Conservation (phyloP, 2,888 invertebrate genomes). For the Phaedon cochleariae region DNA sequence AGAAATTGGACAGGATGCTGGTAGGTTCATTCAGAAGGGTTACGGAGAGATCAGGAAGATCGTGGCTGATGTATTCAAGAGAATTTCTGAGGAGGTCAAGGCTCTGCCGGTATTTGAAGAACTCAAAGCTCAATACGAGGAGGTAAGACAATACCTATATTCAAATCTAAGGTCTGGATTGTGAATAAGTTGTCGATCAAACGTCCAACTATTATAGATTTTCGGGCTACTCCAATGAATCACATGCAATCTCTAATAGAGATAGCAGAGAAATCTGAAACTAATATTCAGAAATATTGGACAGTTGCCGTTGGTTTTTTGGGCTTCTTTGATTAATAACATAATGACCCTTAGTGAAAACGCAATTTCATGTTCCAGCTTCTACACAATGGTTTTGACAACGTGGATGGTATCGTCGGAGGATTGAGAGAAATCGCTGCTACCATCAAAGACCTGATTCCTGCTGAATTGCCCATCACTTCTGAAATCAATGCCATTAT, state of each 20-base stretch:
- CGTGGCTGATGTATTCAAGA: conserved; percentile 60
- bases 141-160: conserved; percentile 51
- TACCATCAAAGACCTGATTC: conserved; percentile 68
- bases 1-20: conserved; percentile 64
- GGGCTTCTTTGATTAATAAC: neutral
- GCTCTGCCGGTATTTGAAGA: conserved; percentile 66
- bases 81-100: conserved; percentile 64
- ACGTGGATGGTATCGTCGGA: conserved; percentile 67
- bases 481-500: conserved; percentile 70
- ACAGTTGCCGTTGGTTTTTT: too few relatives aligned
- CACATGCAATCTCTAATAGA: too few relatives aligned
- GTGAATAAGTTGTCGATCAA: too few relatives aligned
- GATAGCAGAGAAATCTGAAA: too few relatives aligned
- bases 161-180: too few relatives aligned
- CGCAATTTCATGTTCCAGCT: conserved; percentile 36
- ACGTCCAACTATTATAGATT: too few relatives aligned
- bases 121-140: conserved; percentile 62
- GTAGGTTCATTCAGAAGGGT: conserved; percentile 58
- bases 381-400: conserved; percentile 52
- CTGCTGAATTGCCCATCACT: conserved; percentile 61
- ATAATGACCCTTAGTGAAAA: conserved; percentile 4
- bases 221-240: too few relatives aligned
- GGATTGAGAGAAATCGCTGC: conserved; percentile 67
- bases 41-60: conserved; percentile 60
- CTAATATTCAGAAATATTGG: too few relatives aligned